Conservation (phyloP, 2,113 vertebrate genomes). For the Bostrychus sinensis region DNA sequence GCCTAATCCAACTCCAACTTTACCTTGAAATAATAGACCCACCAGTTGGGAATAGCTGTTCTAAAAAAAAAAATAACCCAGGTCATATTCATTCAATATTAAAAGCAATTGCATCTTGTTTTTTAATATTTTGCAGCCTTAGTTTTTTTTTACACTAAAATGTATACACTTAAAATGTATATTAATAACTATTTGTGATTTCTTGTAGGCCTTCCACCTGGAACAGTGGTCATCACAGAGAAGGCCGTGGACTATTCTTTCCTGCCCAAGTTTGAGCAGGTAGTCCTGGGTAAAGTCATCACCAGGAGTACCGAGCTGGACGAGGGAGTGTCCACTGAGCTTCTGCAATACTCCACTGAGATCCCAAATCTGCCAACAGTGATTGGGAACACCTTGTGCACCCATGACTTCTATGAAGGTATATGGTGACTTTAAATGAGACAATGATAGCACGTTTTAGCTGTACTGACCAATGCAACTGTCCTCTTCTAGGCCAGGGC, state of each 20-base stretch:
- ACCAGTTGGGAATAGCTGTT: no score
- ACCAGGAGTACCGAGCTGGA: conserved; percentile 86
- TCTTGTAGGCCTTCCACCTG: conserved; percentile 77
- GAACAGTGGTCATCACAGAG: conserved; percentile 86
- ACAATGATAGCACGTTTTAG: background rate
- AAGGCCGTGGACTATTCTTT: conserved; percentile 85
- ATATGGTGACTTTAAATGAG: background rate
- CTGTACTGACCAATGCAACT: conserved; percentile 16
- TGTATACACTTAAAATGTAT: background rate
- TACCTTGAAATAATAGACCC: no score
- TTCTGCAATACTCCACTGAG: conserved; percentile 82
- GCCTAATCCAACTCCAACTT: no score
- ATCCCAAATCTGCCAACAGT: conserved; percentile 74
- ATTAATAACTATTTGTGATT: background rate
- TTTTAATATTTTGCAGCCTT: no score
- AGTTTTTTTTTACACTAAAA: no score
- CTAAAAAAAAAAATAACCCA: no score
- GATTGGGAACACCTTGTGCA: conserved; percentile 86
- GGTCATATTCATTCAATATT: no score
- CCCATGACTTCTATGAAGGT: conserved; percentile 91
- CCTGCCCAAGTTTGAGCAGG: conserved; percentile 82
- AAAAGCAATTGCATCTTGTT: no score
- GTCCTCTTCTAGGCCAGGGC: conserved; percentile 80
- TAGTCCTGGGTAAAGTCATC: conserved; percentile 85
- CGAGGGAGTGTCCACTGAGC: conserved; percentile 77